A percentile compares a stretch with the other conserved stretches of the same genome.
Evolutionary conservation across 2,113 vertebrate genomes (phyloP).

Genomic region (Oostethus manadensis): DNA sequence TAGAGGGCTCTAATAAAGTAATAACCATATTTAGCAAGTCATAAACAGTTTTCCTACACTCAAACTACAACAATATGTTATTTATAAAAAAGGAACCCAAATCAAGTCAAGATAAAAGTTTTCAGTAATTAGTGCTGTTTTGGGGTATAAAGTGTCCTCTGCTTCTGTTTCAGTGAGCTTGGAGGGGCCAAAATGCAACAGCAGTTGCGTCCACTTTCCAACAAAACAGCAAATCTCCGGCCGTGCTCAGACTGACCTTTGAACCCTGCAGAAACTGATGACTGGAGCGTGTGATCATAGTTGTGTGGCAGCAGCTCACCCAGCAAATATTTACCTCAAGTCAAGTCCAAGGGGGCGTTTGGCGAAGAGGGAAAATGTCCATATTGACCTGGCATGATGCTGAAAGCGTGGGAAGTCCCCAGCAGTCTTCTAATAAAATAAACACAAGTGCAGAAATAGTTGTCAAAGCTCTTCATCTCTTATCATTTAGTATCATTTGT

Average conservation of each 20-base stretch:
- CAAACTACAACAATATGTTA: too few species aligned
- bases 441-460: not conserved
- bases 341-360: constrained; percentile 33
- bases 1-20: too few species aligned
- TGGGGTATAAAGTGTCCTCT: not conserved
- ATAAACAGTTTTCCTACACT: too few species aligned
- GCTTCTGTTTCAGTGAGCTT: not conserved
- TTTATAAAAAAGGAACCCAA: not conserved
- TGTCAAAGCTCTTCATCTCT: not conserved
- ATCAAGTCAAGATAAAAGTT: too few species aligned
- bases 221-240: constrained; percentile 26
- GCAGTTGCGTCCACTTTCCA: constrained; percentile 13
- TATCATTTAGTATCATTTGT: not conserved
- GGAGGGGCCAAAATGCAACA: constrained; percentile 17
- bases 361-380: constrained; percentile 17
- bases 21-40: too few species aligned
- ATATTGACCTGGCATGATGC: not conserved
- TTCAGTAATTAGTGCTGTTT: not conserved
- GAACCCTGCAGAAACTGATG: constrained; percentile 54
- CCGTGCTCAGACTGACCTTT: constrained; percentile 48
- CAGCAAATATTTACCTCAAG: constrained; percentile 64
- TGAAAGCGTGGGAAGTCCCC: not conserved
- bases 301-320: constrained; percentile 12
- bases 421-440: not conserved
- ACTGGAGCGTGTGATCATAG: constrained; percentile 4